phyloP scores from a whole-genome alignment of 2,797 vertebrate species.

The Gymnothorax reevesii region DNA sequence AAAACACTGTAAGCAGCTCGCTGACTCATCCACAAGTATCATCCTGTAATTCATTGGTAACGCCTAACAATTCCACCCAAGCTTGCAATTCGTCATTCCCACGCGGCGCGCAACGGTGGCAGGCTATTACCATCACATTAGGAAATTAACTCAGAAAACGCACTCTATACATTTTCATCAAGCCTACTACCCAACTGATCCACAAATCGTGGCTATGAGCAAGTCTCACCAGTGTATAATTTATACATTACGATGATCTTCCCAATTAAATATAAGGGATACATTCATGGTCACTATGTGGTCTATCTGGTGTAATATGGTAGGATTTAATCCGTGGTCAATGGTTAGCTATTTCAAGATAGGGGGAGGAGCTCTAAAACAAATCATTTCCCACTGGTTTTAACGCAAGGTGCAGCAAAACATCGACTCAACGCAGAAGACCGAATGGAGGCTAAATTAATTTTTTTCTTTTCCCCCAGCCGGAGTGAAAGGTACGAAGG shows the following conservation, averaged over 20 bases:
- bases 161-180: background rate
- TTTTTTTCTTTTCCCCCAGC: too few relatives aligned
- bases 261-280: background rate
- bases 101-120: background rate
- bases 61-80: background rate
- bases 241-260: background rate
- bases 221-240: background rate
- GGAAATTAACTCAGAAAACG: too few relatives aligned
- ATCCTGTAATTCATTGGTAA: background rate
- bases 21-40: background rate
- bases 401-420: background rate
- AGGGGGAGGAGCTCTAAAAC: background rate
- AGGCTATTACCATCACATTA: too few relatives aligned
- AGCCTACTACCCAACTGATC: background rate
- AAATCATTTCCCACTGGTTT: background rate
- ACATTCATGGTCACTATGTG: background rate
- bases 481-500: background rate
- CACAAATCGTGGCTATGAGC: background rate
- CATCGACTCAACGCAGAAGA: background rate
- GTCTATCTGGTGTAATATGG: background rate
- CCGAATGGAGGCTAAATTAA: background rate
- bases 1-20: background rate
- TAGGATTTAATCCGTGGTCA: background rate
- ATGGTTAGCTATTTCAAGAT: background rate
- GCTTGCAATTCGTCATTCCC: background rate